Conservation (phyloP, 2,113 vertebrate species). For the Tyto alba region DNA sequence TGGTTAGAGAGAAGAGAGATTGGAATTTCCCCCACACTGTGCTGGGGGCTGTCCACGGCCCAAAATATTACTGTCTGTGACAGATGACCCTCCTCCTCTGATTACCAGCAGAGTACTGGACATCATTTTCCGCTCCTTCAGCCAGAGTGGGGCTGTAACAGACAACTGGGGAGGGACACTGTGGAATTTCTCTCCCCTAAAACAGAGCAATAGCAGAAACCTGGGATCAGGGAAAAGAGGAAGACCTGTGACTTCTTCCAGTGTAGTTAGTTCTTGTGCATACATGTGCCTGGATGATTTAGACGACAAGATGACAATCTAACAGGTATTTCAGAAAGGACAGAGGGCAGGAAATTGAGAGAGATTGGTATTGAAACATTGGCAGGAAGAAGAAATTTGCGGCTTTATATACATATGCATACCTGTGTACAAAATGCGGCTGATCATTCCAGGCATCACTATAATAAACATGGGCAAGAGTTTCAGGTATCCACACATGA, state of each 20-base stretch:
- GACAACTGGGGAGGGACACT: not conserved
- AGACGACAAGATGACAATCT: not conserved
- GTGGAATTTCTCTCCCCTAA: not conserved
- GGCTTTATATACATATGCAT: not conserved
- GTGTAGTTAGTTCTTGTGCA: not conserved
- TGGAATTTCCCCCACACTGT: not conserved
- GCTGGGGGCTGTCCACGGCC: not conserved
- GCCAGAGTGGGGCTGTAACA: not conserved
- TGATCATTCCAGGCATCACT: conserved; percentile 95
- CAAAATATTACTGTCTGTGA: not conserved
- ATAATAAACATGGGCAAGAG: conserved; percentile 96
- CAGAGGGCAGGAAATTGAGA: not conserved
- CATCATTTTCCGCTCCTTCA: not conserved
- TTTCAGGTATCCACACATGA: conserved; percentile 92
- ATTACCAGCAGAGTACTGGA: not conserved
- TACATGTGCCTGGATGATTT: not conserved
- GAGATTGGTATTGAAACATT: not conserved
- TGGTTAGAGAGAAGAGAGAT: not conserved
- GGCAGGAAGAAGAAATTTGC: not conserved
- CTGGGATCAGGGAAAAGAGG: not conserved
- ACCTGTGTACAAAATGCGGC: conserved; percentile 91
- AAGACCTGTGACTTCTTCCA: not conserved
- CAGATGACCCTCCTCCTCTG: not conserved
- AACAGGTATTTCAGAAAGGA: not conserved
- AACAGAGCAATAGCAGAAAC: not conserved